phyloP scores from a whole-genome alignment of 2,888 invertebrate genomes.

The Cheilosia vernalis region DNA sequence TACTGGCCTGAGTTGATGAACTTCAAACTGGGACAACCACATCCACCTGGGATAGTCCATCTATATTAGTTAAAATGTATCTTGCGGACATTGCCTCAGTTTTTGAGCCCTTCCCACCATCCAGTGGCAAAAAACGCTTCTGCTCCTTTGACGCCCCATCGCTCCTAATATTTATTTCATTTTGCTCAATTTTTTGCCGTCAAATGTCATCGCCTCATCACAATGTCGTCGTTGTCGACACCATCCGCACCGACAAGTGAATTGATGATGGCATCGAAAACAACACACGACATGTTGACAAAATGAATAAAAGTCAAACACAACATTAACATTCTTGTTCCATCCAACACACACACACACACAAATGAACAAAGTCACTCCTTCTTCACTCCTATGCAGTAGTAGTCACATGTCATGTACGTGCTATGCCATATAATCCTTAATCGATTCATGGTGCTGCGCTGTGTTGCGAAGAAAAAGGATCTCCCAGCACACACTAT shows the following conservation, averaged over 20 bases:
- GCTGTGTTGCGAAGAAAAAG: constrained; percentile 33
- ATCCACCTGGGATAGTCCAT: no score
- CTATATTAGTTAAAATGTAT: no score
- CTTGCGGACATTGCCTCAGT: no score
- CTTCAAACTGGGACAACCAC: no score
- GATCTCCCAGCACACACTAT: constrained; percentile 12
- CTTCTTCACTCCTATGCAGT: constrained; percentile 30
- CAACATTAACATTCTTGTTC: constrained; percentile 67
- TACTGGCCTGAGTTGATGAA: no score
- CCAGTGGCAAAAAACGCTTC: background rate
- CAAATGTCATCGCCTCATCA: constrained; percentile 70
- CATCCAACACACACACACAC: constrained; percentile 8
- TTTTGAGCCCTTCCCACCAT: background rate
- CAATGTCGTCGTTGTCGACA: constrained; percentile 37
- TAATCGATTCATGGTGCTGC: constrained; percentile 72
- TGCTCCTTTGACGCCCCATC: background rate
- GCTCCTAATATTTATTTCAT: constrained; percentile 60
- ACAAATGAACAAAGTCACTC: background rate
- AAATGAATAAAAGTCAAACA: constrained; percentile 75
- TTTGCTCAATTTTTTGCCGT: constrained; percentile 47
- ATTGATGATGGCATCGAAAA: constrained; percentile 75
- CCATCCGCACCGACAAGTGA: constrained; percentile 62
- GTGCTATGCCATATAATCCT: constrained; percentile 73
- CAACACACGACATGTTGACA: constrained; percentile 75
- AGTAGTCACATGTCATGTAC: constrained; percentile 73